Conservation (phyloP, 1,140 invertebrate genomes). For the Pseudomyrmex concolor region DNA sequence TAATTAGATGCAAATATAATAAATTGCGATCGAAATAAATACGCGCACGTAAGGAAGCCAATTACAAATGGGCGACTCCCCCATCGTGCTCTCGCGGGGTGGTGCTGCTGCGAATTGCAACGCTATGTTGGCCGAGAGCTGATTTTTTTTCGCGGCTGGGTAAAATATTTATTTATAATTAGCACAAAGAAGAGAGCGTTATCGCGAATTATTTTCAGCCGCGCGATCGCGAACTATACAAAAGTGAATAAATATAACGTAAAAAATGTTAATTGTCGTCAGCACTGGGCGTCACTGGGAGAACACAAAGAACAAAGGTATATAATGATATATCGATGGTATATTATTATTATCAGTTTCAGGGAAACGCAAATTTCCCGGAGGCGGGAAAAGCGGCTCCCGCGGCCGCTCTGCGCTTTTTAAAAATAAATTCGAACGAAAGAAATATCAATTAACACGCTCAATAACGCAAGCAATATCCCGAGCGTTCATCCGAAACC, state of each 20-base stretch:
- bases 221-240: slow-evolving; percentile 27
- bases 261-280: slow-evolving; percentile 61
- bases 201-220: slow-evolving; percentile 54
- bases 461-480: slow-evolving; percentile 77
- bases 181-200: slow-evolving; percentile 20
- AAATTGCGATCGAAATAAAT: slow-evolving; percentile 19
- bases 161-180: slow-evolving; percentile 58
- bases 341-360: slow-evolving; percentile 61
- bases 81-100: too few species aligned
- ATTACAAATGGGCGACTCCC: background rate
- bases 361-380: slow-evolving; percentile 60
- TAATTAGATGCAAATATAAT: slow-evolving; percentile 6
- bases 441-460: slow-evolving; percentile 78
- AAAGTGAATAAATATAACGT: slow-evolving; percentile 56
- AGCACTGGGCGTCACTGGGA: slow-evolving; percentile 41
- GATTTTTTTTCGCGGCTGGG: slow-evolving; percentile 37
- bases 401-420: slow-evolving; percentile 40
- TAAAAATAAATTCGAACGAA: slow-evolving; percentile 69
- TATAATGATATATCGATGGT: slow-evolving; percentile 48
- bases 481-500: slow-evolving; percentile 70
- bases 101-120: slow-evolving; percentile 18
- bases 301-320: slow-evolving; percentile 60
- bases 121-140: background rate
- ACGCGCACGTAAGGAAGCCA: slow-evolving; percentile 29
- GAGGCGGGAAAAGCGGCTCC: slow-evolving; percentile 27